Conservation (phyloP, 2,797 vertebrate species). For the Falco cherrug region DNA sequence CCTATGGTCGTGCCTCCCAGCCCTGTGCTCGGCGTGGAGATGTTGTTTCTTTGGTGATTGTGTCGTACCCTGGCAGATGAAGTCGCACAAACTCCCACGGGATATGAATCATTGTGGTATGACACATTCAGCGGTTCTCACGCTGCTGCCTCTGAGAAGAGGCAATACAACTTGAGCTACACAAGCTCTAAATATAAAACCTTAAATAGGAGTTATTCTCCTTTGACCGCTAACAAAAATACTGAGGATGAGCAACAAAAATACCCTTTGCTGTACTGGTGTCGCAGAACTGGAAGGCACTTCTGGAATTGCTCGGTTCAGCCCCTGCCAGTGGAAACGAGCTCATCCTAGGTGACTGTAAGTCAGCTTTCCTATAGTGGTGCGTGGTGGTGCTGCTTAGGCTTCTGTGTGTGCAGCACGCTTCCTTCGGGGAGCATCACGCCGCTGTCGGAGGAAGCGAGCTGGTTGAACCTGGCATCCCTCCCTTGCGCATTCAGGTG, state of each 20-base stretch:
- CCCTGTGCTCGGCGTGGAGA: not conserved
- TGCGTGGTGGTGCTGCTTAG: not conserved
- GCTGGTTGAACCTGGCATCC: not conserved
- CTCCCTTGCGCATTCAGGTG: not conserved
- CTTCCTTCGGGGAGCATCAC: not conserved
- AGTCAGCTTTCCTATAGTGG: not conserved
- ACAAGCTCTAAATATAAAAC: not conserved
- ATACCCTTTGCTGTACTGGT: not conserved
- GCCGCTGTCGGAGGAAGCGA: rapidly evolving
- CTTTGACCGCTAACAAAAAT: not conserved
- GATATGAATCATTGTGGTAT: conserved; percentile 74
- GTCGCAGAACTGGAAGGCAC: not conserved
- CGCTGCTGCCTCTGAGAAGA: conserved; percentile 53
- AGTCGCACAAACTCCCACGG: conserved; percentile 70
- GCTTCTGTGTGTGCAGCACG: rapidly evolving
- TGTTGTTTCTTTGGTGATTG: conserved; percentile 53
- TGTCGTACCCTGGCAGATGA: conserved; percentile 60
- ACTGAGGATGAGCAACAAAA: not conserved
- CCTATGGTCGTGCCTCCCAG: not conserved
- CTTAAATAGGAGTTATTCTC: not conserved
- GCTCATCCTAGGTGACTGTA: not conserved
- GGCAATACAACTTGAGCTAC: conserved; percentile 45
- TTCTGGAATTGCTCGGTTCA: not conserved
- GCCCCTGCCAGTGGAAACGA: not conserved
- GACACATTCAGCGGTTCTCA: conserved; percentile 63